Evolutionary conservation across 1,140 invertebrate genomes (phyloP).

Genomic region (Fragariocoptes setiger): DNA sequence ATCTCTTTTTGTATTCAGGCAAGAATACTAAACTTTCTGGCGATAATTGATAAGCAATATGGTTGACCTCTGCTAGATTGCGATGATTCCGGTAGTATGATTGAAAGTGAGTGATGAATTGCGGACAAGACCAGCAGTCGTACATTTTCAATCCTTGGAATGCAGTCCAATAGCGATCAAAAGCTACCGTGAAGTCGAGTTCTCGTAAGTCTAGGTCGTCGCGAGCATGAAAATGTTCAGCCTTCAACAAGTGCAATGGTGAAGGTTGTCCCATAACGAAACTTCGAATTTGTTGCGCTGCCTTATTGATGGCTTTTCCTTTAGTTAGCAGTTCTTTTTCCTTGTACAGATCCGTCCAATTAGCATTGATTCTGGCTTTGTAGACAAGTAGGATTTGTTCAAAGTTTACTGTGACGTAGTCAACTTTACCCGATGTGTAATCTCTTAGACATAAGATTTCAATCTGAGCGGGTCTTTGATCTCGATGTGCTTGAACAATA

Average conservation of each 20-base stretch:
- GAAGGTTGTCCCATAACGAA: neutral
- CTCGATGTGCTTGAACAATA: neutral
- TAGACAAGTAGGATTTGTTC: neutral
- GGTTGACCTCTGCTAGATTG: constrained; percentile 26
- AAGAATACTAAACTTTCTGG: constrained; percentile 50
- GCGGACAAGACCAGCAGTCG: neutral
- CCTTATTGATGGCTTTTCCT: neutral
- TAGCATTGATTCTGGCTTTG: neutral
- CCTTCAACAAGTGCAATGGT: neutral
- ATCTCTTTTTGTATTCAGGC: constrained; percentile 51
- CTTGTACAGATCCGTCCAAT: neutral
- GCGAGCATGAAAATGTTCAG: neutral
- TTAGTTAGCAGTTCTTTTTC: neutral
- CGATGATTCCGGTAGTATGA: neutral
- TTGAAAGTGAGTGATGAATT: neutral
- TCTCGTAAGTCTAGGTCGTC: neutral
- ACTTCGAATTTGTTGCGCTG: neutral
- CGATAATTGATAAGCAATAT: constrained; percentile 39
- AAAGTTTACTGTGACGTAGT: neutral
- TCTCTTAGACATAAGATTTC: neutral
- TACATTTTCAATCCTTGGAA: neutral
- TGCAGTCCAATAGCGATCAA: neutral
- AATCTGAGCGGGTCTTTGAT: neutral
- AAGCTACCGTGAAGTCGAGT: neutral
- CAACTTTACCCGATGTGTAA: neutral